Base-by-base conservation (phyloP, 2,113 vertebrate genomes). In the Apus apus region DNA sequence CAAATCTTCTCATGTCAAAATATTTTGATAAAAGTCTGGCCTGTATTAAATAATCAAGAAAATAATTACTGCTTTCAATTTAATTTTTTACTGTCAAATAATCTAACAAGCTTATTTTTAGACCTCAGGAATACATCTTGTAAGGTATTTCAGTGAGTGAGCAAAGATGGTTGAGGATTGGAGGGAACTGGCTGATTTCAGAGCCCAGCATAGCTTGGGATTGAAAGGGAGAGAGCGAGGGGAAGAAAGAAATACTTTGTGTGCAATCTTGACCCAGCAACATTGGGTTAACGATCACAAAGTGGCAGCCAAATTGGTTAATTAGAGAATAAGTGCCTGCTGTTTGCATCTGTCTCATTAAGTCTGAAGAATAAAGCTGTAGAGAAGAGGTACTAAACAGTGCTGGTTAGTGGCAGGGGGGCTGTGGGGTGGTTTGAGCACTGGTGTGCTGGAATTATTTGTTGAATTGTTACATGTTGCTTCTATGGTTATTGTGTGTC, bases 21-120 rank as follows among this genome's bases (percentile, higher is more conserved):
- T 96, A 97, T 96, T 96, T 97, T 96, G 94, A 96, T 96, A 96
- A 96, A 96, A 96, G 83, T 95, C 96, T 95, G 93, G 76, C 79
- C 90, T 16, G 0, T 57, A 94, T 96, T 96, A 97, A 97, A 93
- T 97, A 97, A 97, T 96, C 93, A 95, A 75, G 94, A 94, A 93
- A 97, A 96, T 96, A 96, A 96, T 96, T 96, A 81, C 94, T 81
- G 67, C 92, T 96, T 95, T 90, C 95, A 96, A 95, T 97, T 96
- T 95, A 93, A 94, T 95, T 96, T 94, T 84, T 84, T 85, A 93
- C 93, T 96, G 96, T 95, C 96, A 97, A 95, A 93, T 96, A 96
- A 92, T 92, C 72, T 93, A 97, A 95, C 85, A 88, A 95, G 93
- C 93, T 94, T 96, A 96, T 96, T 97, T 96, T 95, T 97, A 96